phyloP scores from a whole-genome alignment of 2,888 invertebrate genomes.

The Plebejus argus region DNA sequence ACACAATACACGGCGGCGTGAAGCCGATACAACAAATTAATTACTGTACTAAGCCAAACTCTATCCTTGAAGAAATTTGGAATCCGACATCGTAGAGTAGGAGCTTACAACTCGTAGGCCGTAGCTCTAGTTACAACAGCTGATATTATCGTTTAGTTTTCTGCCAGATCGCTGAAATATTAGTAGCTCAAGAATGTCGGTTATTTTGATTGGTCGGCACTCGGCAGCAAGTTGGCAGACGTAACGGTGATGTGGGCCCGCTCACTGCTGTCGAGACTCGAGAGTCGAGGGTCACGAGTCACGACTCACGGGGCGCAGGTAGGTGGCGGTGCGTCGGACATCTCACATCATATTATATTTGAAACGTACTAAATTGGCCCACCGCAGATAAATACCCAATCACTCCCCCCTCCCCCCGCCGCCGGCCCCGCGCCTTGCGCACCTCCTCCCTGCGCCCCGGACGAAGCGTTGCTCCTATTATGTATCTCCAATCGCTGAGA shows the following conservation, averaged over 20 bases:
- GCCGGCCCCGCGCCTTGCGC: conserved; percentile 36
- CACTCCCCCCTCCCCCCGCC: conserved; percentile 44
- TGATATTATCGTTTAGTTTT: too few relatives aligned
- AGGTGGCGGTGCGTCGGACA: background rate
- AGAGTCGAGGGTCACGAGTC: too few relatives aligned
- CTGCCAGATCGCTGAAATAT: too few relatives aligned
- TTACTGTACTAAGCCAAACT: background rate
- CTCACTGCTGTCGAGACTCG: background rate
- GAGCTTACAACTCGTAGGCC: background rate
- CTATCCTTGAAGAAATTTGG: background rate
- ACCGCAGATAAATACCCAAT: conserved; percentile 62
- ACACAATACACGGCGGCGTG: background rate
- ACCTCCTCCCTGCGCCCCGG: conserved; percentile 30
- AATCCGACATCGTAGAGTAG: background rate
- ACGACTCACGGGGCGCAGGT: background rate
- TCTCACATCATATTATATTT: background rate
- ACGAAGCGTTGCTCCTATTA: conserved; percentile 37
- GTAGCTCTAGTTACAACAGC: too few relatives aligned
- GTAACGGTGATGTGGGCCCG: background rate
- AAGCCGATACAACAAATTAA: too few relatives aligned
- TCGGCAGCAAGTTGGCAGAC: background rate
- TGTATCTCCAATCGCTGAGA: conserved; percentile 47
- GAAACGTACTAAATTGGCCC: conserved; percentile 21
- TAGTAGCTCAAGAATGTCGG: background rate
- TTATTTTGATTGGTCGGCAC: background rate